A percentile compares a stretch with the other conserved stretches of the same genome.
phyloP scores from a whole-genome alignment of 2,888 invertebrate genomes.

The Drosophila aldrichi region DNA sequence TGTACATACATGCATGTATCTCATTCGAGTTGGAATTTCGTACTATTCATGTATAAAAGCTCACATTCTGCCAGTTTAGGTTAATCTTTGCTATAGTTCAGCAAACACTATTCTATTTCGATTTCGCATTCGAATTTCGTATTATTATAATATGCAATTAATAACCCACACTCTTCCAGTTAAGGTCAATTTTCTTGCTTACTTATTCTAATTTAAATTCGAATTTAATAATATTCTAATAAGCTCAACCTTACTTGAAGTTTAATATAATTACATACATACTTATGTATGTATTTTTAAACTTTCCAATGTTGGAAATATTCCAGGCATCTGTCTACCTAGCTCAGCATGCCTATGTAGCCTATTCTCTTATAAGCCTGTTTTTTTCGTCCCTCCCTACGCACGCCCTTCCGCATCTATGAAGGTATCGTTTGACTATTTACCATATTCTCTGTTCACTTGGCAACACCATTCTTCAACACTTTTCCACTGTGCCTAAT shows the following conservation, averaged over 20 bases:
- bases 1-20: not conserved
- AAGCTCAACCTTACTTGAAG: not conserved
- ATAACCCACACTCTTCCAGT: not conserved
- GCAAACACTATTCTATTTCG: not conserved
- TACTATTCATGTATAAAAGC: slow-evolving; percentile 23
- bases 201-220: not conserved
- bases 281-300: not conserved
- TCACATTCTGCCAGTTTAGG: not conserved
- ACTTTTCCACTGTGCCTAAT: slow-evolving; percentile 60
- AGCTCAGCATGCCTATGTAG: not conserved
- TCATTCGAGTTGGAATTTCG: slow-evolving; percentile 11
- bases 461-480: slow-evolving; percentile 28
- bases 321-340: not conserved
- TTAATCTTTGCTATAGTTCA: no score
- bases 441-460: slow-evolving; percentile 1
- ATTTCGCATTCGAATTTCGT: slow-evolving; percentile 13
- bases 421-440: slow-evolving; percentile 2
- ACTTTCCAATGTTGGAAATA: not conserved
- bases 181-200: no score
- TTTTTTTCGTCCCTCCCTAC: not conserved
- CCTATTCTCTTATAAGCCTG: slow-evolving; percentile 6
- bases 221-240: slow-evolving; percentile 1
- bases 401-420: not conserved
- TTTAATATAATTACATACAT: not conserved
- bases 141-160: slow-evolving; percentile 20